These are phyloP conservation scores for Parazoanthus darwini DNA, from an alignment of 92 coral and sea anemone genomes.

Conservation along the genomic window DNA sequence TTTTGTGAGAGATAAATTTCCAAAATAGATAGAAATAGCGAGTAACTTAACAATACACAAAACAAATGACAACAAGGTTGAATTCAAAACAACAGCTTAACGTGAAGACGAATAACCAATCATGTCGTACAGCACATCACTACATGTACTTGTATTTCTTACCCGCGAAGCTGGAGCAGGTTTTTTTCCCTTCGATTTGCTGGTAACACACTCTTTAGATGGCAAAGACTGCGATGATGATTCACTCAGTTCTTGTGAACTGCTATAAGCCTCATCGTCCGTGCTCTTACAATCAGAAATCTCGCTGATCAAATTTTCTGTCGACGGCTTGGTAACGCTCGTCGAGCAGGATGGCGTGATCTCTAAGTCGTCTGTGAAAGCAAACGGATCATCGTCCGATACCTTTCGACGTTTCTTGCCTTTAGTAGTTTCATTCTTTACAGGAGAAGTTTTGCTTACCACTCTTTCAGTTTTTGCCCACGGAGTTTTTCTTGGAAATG, in stretches of 20 bases:
- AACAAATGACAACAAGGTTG: neutral
- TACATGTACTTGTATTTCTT: neutral
- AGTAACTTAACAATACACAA: neutral
- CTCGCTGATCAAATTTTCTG: conserved; percentile 26
- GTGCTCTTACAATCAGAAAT: conserved; percentile 76
- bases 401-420: conserved; percentile 49
- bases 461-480: conserved; percentile 80
- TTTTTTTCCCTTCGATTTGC: conserved; percentile 33
- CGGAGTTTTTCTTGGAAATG: conserved; percentile 64
- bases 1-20: neutral
- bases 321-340: conserved; percentile 32
- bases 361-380: conserved; percentile 76
- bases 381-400: conserved; percentile 85
- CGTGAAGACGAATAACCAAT: conserved; percentile 13
- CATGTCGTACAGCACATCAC: neutral
- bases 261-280: conserved; percentile 95
- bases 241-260: conserved; percentile 87
- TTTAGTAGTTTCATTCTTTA: conserved; percentile 43
- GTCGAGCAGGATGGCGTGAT: conserved; percentile 48
- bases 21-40: neutral
- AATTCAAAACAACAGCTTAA: neutral
- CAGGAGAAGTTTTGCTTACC: conserved; percentile 48
- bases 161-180: conserved; percentile 29
- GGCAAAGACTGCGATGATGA: conserved; percentile 49
- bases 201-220: conserved; percentile 8